Base-by-base conservation (phyloP, 2,888 invertebrate species). In the Xanthia icteritia region DNA sequence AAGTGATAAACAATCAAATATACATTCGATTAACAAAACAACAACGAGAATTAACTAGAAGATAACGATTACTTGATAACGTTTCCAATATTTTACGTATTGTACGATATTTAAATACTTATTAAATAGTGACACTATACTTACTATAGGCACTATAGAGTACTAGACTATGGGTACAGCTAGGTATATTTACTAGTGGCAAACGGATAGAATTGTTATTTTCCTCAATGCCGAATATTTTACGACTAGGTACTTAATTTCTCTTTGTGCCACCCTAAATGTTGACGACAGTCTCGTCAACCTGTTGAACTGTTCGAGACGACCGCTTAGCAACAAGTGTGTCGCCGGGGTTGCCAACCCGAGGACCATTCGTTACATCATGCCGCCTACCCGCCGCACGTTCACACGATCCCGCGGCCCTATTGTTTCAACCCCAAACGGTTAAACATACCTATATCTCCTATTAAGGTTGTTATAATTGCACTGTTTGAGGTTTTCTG, bases 311-410 rank as follows among this genome's bases (percentile, higher is more conserved):
- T 61, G 83, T 74, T 60, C 27, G n/a, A 56, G 54, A 58, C 61
- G 68, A 54, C 69, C 42, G 77, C 72, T 27, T 82, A 78, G 88
- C 88, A 88, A 88, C 88, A 88, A 88, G 88, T 88, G 81, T 31
- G 77, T 67, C 79, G 77, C 72, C 54, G 51, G 68, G 70, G 78
- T 81, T 69, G 51, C 82, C 72, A 80, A 81, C 79, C 68, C 71
- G 67, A 61, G 68, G 68, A 48, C 66, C 67, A 64, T 76, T 81
- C n/a, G 48, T 73, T 71, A 74, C 77, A 56, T 77, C 68, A 31
- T 64, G 27, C 39, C 61, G 45, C 60, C 61, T 60, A 42, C 45
- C 61, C 76, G 66, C 36, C 70, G 42, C 72, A 74, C 68, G 66
- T 76, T 72, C 64, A 42, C 61, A 74, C 17, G 48, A 48, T 20